Evolutionary conservation across 2,888 invertebrate species (phyloP).

Genomic region (Scelioninae gen. 1): DNA sequence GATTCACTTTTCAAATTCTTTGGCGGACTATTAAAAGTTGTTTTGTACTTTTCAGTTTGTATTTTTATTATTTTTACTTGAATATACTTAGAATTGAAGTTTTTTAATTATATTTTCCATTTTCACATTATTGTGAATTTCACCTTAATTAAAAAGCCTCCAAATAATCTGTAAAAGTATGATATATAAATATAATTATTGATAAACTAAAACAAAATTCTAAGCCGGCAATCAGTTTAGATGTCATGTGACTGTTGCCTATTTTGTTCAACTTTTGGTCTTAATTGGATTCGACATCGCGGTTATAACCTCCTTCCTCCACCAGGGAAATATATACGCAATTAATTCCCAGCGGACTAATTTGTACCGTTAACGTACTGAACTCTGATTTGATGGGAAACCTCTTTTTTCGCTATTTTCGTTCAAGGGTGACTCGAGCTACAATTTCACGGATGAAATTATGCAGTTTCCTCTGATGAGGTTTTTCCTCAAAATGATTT

Average conservation of each 20-base stretch:
- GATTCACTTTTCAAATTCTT: no score
- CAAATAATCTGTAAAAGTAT: no score
- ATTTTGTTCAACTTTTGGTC: conserved; percentile 57
- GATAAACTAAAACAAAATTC: conserved; percentile 23
- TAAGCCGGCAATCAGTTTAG: conserved; percentile 41
- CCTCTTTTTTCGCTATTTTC: conserved; percentile 32
- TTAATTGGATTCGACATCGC: conserved; percentile 58
- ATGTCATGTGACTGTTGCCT: conserved; percentile 31
- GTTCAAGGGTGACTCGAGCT: conserved; percentile 23
- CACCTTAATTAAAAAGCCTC: no score
- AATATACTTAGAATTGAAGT: no score
- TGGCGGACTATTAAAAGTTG: no score
- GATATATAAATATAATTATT: no score
- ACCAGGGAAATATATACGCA: conserved; percentile 55
- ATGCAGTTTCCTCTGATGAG: conserved; percentile 20
- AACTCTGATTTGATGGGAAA: conserved; percentile 55
- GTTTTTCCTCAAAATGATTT: conserved; percentile 6
- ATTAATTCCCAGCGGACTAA: conserved; percentile 52
- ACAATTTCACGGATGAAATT: conserved; percentile 25
- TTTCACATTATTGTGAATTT: no score
- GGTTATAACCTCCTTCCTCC: conserved; percentile 12
- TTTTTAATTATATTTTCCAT: no score
- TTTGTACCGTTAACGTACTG: conserved; percentile 38
- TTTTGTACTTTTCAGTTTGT: no score
- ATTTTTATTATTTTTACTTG: no score